phyloP scores from a whole-genome alignment of 30 jellyfish, hydroid and myxozoan genomes.

The Turritopsis dohrnii region DNA sequence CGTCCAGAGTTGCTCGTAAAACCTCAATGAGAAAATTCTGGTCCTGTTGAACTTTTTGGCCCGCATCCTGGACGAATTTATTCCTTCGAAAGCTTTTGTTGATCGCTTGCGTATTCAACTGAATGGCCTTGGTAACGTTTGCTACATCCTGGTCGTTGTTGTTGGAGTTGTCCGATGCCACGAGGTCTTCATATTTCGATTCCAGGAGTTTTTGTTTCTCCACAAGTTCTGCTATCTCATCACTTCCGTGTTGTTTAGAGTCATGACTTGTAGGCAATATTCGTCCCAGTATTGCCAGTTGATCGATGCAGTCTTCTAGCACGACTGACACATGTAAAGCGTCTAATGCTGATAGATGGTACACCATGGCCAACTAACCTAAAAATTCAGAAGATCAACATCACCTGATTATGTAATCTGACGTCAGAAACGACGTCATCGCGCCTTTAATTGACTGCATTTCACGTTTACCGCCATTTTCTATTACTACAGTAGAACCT shows the following conservation, averaged over 20 bases:
- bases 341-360: conserved; percentile 70
- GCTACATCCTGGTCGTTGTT: conserved; percentile 37
- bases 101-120: conserved; percentile 66
- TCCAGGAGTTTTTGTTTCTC: conserved; percentile 65
- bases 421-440: too few species aligned
- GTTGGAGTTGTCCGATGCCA: not conserved
- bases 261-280: conserved; percentile 52
- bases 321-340: conserved; percentile 72
- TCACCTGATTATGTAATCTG: too few species aligned
- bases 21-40: conserved; percentile 60
- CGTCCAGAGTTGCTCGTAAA: conserved; percentile 52
- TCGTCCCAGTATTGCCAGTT: conserved; percentile 75
- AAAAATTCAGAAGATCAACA: too few species aligned
- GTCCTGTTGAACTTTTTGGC: conserved; percentile 71
- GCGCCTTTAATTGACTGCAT: too few species aligned
- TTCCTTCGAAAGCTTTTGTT: conserved; percentile 68
- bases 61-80: conserved; percentile 48
- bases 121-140: conserved; percentile 51
- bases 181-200: conserved; percentile 50
- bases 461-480: too few species aligned
- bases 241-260: conserved; percentile 43
- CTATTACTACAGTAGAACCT: too few species aligned
- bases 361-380: conserved; percentile 22
- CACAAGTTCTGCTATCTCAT: conserved; percentile 41
- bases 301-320: conserved; percentile 86